These are phyloP conservation scores for Bhutanitis thaidina DNA, from an alignment of 2,888 invertebrate genomes.

Conservation along the genomic window DNA sequence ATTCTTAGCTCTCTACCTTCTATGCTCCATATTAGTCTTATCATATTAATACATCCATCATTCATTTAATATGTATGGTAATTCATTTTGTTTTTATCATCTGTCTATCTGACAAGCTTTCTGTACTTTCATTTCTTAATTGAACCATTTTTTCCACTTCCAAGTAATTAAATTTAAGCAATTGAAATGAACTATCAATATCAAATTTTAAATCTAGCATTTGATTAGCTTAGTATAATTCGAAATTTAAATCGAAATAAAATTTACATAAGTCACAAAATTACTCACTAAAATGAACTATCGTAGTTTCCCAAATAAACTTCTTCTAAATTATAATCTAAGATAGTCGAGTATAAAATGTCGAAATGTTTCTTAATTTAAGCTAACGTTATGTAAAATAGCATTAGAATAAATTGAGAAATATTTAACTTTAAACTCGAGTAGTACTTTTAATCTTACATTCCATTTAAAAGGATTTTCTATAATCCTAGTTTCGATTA, in stretches of 20 bases:
- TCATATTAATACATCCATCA: constrained; percentile 17
- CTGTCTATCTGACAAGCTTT: not conserved
- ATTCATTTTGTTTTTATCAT: constrained; percentile 16
- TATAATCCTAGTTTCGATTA: constrained; percentile 62
- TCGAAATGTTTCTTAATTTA: constrained; percentile 34
- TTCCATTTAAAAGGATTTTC: constrained; percentile 65
- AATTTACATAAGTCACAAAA: constrained; percentile 58
- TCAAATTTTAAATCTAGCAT: constrained; percentile 57
- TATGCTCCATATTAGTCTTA: constrained; percentile 42
- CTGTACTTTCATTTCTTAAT: not conserved
- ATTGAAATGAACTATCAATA: constrained; percentile 40
- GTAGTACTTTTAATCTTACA: constrained; percentile 67
- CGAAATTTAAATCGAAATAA: constrained; percentile 57
- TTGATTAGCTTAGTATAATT: constrained; percentile 69
- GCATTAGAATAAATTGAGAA: constrained; percentile 25
- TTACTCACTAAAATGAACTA: constrained; percentile 61
- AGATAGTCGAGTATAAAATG: constrained; percentile 50
- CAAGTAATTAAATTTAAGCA: constrained; percentile 30
- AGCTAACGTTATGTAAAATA: constrained; percentile 18
- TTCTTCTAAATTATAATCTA: constrained; percentile 73
- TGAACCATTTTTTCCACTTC: constrained; percentile 11
- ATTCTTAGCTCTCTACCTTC: constrained; percentile 56
- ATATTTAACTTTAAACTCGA: constrained; percentile 37
- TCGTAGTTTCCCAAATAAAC: constrained; percentile 70
- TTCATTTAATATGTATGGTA: constrained; percentile 9